A percentile compares a stretch with the other conserved stretches of the same genome.
These are phyloP conservation scores for Aphyosemion australe DNA, from an alignment of 2,113 vertebrate genomes.

Conservation along the genomic window DNA sequence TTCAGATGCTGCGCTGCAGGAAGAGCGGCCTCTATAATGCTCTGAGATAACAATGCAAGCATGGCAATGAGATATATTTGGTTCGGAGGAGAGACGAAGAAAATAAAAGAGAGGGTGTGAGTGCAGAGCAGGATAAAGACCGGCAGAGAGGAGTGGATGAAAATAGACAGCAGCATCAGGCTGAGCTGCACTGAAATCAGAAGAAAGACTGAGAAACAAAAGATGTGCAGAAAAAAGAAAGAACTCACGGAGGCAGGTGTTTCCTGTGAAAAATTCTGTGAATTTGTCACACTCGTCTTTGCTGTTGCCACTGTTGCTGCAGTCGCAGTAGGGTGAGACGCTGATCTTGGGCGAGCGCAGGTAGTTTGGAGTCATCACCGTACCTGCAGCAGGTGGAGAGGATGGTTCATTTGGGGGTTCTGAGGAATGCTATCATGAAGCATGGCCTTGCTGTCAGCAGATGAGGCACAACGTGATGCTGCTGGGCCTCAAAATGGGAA, in stretches of 20 bases:
- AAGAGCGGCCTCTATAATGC: conserved; percentile 27
- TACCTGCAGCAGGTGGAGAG: conserved; percentile 73
- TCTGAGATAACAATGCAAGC: conserved; percentile 42
- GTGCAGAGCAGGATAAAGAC: neutral
- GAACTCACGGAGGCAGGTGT: conserved; percentile 93
- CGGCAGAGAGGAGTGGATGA: conserved; percentile 12
- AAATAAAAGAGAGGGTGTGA: conserved; percentile 15
- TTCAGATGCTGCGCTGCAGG: conserved; percentile 12
- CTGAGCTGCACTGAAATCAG: neutral
- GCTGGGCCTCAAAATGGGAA: neutral
- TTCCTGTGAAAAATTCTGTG: conserved; percentile 92
- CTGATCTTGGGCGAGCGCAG: conserved; percentile 90
- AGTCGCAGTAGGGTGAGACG: conserved; percentile 95
- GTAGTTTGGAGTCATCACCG: conserved; percentile 98
- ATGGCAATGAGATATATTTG: conserved; percentile 49
- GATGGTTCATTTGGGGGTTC: neutral
- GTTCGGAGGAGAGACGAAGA: conserved; percentile 12
- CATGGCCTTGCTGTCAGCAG: neutral
- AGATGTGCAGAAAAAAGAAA: neutral
- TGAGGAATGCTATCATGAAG: neutral
- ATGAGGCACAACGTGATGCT: neutral
- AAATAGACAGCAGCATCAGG: conserved; percentile 13
- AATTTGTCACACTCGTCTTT: conserved; percentile 90
- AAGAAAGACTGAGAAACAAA: neutral
- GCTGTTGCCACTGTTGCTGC: conserved; percentile 91